Evolutionary conservation across 2,888 invertebrate species (phyloP).

Genomic region (Crossocerus cetratus): DNA sequence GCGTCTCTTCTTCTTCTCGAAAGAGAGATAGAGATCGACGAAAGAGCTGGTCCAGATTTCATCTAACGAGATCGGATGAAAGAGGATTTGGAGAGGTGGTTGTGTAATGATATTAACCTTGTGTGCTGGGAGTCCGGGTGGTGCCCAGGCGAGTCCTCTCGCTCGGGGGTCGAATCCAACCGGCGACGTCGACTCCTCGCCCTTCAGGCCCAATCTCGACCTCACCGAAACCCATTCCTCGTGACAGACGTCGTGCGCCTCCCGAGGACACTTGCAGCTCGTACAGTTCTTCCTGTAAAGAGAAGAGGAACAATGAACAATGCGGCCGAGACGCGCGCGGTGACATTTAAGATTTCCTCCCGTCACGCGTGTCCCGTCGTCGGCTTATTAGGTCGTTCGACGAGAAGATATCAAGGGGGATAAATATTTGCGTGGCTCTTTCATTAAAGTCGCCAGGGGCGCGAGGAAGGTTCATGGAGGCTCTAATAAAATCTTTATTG

Average conservation of each 20-base stretch:
- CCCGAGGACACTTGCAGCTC: constrained; percentile 94
- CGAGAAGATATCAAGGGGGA: constrained; percentile 39
- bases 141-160: constrained; percentile 87
- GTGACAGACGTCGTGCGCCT: constrained; percentile 93
- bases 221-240: constrained; percentile 90
- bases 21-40: background rate
- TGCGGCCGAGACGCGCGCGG: no score
- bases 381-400: background rate
- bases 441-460: constrained; percentile 62
- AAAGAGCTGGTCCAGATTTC: background rate
- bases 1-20: no score
- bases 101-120: constrained; percentile 61
- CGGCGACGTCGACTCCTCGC: constrained; percentile 79
- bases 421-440: constrained; percentile 70
- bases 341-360: no score
- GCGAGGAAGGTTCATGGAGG: constrained; percentile 26
- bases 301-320: constrained; percentile 19
- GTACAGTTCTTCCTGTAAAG: constrained; percentile 92
- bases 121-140: constrained; percentile 80
- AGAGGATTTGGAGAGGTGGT: no score
- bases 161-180: constrained; percentile 80
- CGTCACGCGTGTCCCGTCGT: no score
- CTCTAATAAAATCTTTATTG: constrained; percentile 67
- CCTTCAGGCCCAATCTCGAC: constrained; percentile 84
- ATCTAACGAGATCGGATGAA: no score